Base-by-base conservation (phyloP, 2,888 invertebrate genomes). In the Dryocosmus kuriphilus region DNA sequence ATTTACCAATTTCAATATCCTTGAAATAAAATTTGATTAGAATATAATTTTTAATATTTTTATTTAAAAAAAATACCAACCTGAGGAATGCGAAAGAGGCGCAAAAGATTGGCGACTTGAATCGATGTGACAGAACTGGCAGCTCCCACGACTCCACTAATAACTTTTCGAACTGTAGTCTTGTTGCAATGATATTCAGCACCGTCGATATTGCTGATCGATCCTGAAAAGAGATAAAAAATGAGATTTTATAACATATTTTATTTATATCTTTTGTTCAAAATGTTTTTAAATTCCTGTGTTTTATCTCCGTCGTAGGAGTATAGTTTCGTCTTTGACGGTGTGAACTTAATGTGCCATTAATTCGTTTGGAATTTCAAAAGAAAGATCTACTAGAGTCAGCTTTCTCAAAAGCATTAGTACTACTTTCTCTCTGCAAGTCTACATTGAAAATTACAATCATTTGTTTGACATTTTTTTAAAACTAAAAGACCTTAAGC, bases 71-170 rank as follows among this genome's bases (percentile, higher is more conserved):
- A 32, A 32, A 32, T 27, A 87, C 89, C 82, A 82, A 91, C 91
- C 89, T 91, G 98, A 16, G 98, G 98, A 90, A 98, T 98, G 89
- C 96, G 96, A 93, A 98, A 98, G 77, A 98, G 95, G 61, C 98
- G 94, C 80, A 98, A 92, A 79, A 97, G 93, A 92, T 97, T 98
- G 81, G 98, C 98, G 80, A 98, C 98, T 93, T 98, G 98, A 88
- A 98, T 98, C 62, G 98, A 98, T 75, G 98, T 98, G 85, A 98
- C 98, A 88, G 97, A 98, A 60, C 98, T 98, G 22, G 97, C 96
- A 6, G 97, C 97, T 4, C 97, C 97, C 51, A 97, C 96, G 11
- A 97, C 97, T 2, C 97, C 97, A 8, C 97, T 96, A 86, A 97
- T 97, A 73, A 97, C 97, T 91, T 97, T 97, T 74, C 97, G 93